phyloP scores from a whole-genome alignment of 2,888 invertebrate species.

The Patella ulyssiponensis region DNA sequence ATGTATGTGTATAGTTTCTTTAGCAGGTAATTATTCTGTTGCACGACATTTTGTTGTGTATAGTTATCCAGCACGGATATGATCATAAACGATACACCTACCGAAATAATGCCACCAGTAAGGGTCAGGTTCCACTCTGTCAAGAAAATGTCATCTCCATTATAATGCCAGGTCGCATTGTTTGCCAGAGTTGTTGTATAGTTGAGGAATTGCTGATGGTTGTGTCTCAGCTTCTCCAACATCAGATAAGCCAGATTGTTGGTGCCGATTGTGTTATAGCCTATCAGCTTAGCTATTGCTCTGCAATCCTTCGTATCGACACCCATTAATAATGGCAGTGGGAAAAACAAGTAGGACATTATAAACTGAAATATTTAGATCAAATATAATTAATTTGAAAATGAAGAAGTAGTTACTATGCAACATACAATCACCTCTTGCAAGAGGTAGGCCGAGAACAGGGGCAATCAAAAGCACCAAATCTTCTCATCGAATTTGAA shows the following conservation, averaged over 20 bases:
- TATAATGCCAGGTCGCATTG: conserved; percentile 4
- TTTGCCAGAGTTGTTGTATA: background rate
- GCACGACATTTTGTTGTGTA: no score
- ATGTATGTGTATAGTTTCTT: no score
- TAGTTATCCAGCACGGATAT: no score
- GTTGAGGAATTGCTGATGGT: background rate
- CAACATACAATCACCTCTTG: no score
- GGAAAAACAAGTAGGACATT: conserved; percentile 1
- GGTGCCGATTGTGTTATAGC: conserved; percentile 11
- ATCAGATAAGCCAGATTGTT: background rate
- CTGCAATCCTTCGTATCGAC: conserved; percentile 11
- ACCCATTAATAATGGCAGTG: conserved; percentile 11
- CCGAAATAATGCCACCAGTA: background rate
- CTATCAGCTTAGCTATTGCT: conserved; percentile 11
- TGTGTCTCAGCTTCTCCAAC: conserved; percentile 11
- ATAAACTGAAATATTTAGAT: background rate
- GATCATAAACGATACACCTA: background rate
- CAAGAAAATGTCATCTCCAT: background rate
- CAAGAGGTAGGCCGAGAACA: no score
- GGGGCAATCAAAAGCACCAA: no score
- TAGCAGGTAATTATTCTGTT: no score
- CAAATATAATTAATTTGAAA: background rate
- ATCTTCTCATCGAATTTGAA: no score
- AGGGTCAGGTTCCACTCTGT: background rate
- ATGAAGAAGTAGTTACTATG: background rate